Base-by-base conservation (phyloP, 1,140 invertebrate species). In the Lutraria rhynchaena region DNA sequence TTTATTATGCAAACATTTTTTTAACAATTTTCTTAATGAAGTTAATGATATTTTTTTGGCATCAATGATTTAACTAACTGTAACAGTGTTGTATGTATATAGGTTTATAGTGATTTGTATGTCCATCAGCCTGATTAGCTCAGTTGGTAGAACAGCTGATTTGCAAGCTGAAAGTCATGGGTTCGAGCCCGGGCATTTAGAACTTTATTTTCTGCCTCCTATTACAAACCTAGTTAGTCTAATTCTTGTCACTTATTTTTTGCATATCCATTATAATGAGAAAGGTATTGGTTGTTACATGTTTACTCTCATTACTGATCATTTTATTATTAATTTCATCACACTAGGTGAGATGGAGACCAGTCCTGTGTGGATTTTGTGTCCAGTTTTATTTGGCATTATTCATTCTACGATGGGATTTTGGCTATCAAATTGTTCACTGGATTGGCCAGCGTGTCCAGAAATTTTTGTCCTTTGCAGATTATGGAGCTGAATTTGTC, bases 361-460 rank as follows among this genome's bases (percentile, higher is more conserved):
- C 89, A 3, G 89, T 90, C 2, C 29, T 87, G 15, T 95, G 94
- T 87, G 98, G 97, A 0, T 89, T 98, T 11, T 93, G 95, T 0
- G 90, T 98, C 4, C 98, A 99, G 93, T 97, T 99, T 87, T 44
- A 95, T 0, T 94, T 99, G 71, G 98, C 96, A 0, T 83, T 99
- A 0, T 83, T 98, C 0, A 96, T 97, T 71, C 95, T 99, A 63
- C 94, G 96, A 84, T 98, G 96, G 96, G 88, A 94, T 0, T 91
- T 95, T 27, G 98, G 98, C 0, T 93, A 95, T 53, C 87, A 92
- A 0, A 94, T 96, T 17, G 95, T 99, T 70, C 89, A 95, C 80
- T 98, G 96, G 87, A 88, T 98, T 57, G 96, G 96, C 0, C 92
- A 95, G 74, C 86, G 93, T 83, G 90, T 95, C 0, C 94, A 95